phyloP scores from a whole-genome alignment of 2,797 vertebrate genomes.

The Pipistrellus pipistrellus region DNA sequence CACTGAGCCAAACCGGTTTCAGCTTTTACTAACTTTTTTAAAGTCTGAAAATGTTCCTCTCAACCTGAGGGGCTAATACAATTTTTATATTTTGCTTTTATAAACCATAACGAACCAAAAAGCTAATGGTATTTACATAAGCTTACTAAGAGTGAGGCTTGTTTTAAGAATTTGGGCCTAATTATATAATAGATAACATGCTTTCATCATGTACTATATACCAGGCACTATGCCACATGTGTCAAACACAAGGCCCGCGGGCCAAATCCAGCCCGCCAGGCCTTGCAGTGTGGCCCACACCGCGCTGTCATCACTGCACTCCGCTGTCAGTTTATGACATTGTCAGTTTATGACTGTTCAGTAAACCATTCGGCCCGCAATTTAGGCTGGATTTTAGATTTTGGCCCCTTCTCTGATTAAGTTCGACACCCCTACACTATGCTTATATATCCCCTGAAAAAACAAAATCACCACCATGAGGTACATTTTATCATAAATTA shows the following conservation, averaged over 20 bases:
- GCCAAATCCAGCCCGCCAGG: too few relatives aligned
- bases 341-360: too few relatives aligned
- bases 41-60: slow-evolving; percentile 23
- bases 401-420: too few relatives aligned
- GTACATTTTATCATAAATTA: neutral
- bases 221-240: neutral
- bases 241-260: too few relatives aligned
- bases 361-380: too few relatives aligned
- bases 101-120: slow-evolving; percentile 30
- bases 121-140: slow-evolving; percentile 12
- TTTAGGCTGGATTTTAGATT: too few relatives aligned
- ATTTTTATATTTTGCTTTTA: slow-evolving; percentile 37
- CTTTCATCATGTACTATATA: neutral
- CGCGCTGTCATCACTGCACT: too few relatives aligned
- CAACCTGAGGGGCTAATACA: neutral
- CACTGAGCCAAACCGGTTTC: too few relatives aligned
- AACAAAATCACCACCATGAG: neutral
- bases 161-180: neutral
- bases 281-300: too few relatives aligned
- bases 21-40: neutral
- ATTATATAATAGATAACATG: neutral
- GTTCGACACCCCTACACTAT: too few relatives aligned
- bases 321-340: too few relatives aligned
- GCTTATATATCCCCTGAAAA: neutral
- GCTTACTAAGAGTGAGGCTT: neutral